Conservation (phyloP, 2,888 invertebrate genomes). For the Empis livida region DNA sequence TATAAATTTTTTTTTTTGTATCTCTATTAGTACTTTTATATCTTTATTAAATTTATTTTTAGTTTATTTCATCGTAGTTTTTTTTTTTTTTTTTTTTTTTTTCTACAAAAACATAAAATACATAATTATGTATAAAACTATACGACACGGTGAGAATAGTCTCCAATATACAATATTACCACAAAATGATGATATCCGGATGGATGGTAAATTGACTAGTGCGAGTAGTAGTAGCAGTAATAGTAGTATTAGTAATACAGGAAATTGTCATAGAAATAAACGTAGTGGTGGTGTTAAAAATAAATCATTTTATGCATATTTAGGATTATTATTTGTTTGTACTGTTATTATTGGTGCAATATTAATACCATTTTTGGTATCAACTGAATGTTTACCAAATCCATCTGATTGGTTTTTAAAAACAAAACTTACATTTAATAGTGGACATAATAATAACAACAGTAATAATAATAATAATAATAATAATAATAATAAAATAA, state of each 20-base stretch:
- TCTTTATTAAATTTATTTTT: no score
- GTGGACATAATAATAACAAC: no score
- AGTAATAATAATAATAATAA: constrained; percentile 4
- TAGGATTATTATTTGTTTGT: constrained; percentile 32
- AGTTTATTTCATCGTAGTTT: no score
- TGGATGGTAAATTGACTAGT: constrained; percentile 44
- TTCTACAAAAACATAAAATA: no score
- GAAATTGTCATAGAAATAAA: constrained; percentile 15
- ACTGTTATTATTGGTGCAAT: constrained; percentile 34
- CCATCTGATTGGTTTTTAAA: constrained; percentile 33
- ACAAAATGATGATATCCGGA: constrained; percentile 53
- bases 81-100: no score
- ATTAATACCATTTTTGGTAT: constrained; percentile 32
- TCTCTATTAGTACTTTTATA: no score
- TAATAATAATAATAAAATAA: not conserved
- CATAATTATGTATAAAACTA: constrained; percentile 54
- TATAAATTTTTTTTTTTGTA: no score
- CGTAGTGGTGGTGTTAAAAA: constrained; percentile 18
- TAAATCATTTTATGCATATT: constrained; percentile 32
- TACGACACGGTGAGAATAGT: constrained; percentile 59
- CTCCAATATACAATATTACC: constrained; percentile 62
- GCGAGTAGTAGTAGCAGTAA: constrained; percentile 40
- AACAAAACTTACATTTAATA: constrained; percentile 27
- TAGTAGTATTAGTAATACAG: constrained; percentile 36
- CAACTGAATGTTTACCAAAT: constrained; percentile 31